Evolutionary conservation across 2,113 vertebrate species (phyloP).

Genomic region (Aegypius monachus): DNA sequence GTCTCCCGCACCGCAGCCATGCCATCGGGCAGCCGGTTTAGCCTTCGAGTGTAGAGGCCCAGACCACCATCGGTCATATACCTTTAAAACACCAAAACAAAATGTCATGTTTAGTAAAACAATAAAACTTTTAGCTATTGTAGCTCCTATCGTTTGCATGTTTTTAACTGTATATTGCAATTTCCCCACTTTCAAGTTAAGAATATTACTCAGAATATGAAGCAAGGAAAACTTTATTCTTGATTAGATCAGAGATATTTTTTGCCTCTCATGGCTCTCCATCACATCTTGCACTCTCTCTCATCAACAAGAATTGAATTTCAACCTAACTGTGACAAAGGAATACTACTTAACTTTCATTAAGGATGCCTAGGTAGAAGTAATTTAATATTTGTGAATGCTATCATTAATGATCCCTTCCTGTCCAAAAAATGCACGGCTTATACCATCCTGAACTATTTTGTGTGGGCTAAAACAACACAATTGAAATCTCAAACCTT

Average conservation of each 20-base stretch:
- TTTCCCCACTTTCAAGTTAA: fast-evolving
- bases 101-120: fast-evolving
- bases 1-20: constrained; percentile 93
- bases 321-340: neutral
- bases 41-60: constrained; percentile 89
- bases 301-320: neutral
- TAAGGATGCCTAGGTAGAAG: neutral
- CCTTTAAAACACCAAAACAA: constrained; percentile 63
- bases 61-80: constrained; percentile 96
- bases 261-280: neutral
- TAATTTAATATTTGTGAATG: neutral
- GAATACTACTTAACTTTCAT: neutral
- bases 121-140: fast-evolving
- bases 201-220: fast-evolving
- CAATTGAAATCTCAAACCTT: neutral
- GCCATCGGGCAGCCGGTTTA: constrained; percentile 91
- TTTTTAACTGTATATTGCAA: fast-evolving
- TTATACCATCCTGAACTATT: neutral
- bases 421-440: neutral
- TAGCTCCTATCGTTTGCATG: fast-evolving
- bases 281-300: fast-evolving
- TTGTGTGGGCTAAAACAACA: neutral
- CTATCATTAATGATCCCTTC: neutral
- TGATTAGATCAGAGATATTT: fast-evolving
- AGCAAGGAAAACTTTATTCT: neutral